These are phyloP conservation scores for Aphelenchoides bicaudatus DNA, from an alignment of 2,888 invertebrate genomes.

Conservation along the genomic window DNA sequence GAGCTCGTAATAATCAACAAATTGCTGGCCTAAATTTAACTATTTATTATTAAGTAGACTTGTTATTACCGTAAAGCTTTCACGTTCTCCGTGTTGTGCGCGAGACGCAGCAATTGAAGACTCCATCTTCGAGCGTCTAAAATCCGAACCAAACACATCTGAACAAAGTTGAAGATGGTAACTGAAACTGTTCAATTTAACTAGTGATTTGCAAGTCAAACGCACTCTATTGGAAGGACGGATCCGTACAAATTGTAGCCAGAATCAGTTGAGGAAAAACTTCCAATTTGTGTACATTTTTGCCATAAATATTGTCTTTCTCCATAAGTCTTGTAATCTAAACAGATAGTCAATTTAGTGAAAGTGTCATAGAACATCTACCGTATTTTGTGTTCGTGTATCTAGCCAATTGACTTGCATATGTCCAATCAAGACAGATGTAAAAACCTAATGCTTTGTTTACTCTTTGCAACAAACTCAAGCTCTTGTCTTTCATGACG, in stretches of 20 bases:
- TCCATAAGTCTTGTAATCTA: background rate
- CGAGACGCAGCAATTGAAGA: no score
- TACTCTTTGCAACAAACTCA: background rate
- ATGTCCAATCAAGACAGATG: background rate
- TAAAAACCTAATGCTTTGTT: background rate
- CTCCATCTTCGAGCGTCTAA: background rate
- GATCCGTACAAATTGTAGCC: constrained; percentile 8
- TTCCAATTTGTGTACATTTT: constrained; percentile 19
- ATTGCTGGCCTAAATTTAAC: no score
- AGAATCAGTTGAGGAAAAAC: constrained; percentile 13
- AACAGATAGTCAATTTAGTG: background rate
- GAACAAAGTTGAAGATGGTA: no score
- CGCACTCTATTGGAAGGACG: constrained; percentile 18
- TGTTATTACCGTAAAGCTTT: no score
- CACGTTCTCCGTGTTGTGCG: no score
- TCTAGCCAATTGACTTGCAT: background rate
- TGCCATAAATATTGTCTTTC: constrained; percentile 14
- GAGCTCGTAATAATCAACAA: no score
- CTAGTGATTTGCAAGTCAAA: background rate
- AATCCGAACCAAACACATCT: background rate
- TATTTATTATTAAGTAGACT: no score
- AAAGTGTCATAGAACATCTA: background rate
- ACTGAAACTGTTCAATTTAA: background rate
- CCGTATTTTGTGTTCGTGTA: constrained; percentile 1
- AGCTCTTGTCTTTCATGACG: background rate